Evolutionary conservation across 2,888 invertebrate genomes (phyloP).

Genomic region (Drosophila demipolita): DNA sequence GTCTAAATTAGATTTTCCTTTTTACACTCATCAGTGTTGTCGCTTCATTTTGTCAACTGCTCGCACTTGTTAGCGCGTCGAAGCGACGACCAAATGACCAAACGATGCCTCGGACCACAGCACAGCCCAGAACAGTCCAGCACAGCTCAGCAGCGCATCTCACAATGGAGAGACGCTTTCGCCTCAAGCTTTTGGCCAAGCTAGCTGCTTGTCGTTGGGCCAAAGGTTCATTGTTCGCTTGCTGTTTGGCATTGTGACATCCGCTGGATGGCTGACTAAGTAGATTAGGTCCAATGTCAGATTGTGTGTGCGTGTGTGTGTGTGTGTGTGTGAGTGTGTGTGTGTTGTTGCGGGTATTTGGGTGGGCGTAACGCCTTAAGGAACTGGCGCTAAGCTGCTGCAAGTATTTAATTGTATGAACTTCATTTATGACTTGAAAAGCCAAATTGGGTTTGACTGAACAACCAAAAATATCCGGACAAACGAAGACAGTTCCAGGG

Average conservation of each 20-base stretch:
- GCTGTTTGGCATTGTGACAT: constrained; percentile 57
- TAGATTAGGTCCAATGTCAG: constrained; percentile 74
- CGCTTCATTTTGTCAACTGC: constrained; percentile 74
- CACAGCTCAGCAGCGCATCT: not conserved
- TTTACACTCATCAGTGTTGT: constrained; percentile 63
- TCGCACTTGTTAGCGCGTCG: constrained; percentile 53
- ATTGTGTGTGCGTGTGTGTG: not conserved
- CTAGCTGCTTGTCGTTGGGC: constrained; percentile 11
- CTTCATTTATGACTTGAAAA: constrained; percentile 64
- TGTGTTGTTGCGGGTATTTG: not conserved
- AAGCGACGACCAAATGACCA: constrained; percentile 65
- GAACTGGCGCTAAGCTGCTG: constrained; percentile 27
- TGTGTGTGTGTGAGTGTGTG: not conserved
- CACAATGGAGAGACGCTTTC: constrained; percentile 39
- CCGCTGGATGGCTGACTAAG: constrained; percentile 61
- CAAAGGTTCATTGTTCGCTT: constrained; percentile 60
- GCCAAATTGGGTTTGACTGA: constrained; percentile 68
- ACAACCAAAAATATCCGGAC: constrained; percentile 36
- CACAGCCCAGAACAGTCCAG: not conserved
- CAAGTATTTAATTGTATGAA: constrained; percentile 67
- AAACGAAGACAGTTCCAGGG: not conserved
- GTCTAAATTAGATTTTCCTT: constrained; percentile 75
- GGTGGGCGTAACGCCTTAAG: constrained; percentile 14
- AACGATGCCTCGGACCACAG: constrained; percentile 19
- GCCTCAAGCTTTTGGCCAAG: constrained; percentile 16